A percentile compares a stretch with the other conserved stretches of the same genome.
phyloP scores from a whole-genome alignment of 2,888 invertebrate genomes.

The Acanthosoma haemorrhoidale region DNA sequence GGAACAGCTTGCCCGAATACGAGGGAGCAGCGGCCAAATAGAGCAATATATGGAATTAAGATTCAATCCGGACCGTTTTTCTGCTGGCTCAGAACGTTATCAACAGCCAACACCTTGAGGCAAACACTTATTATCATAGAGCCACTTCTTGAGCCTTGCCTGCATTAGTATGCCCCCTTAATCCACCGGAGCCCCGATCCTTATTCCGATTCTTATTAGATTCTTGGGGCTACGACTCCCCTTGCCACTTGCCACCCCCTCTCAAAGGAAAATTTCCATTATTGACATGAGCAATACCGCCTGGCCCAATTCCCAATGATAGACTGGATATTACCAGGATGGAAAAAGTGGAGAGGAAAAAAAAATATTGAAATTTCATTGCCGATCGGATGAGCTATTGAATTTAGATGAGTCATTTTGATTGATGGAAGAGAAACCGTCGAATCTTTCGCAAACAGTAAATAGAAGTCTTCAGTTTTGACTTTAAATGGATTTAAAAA shows the following conservation, averaged over 20 bases:
- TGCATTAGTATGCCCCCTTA: neutral
- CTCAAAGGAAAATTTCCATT: slow-evolving; percentile 23
- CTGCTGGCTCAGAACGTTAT: neutral
- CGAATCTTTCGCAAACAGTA: too few species aligned
- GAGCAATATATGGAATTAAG: slow-evolving; percentile 12
- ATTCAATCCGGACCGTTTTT: slow-evolving; percentile 3
- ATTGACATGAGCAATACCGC: slow-evolving; percentile 8
- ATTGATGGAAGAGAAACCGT: neutral
- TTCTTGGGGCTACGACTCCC: neutral
- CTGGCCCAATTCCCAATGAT: neutral
- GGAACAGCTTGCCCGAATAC: neutral
- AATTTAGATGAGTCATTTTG: slow-evolving; percentile 10
- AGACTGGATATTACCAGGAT: neutral
- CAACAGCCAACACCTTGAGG: neutral
- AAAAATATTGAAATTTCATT: neutral
- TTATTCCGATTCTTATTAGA: slow-evolving; percentile 23
- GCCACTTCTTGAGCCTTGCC: too few species aligned
- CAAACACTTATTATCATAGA: neutral
- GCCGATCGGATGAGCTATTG: neutral
- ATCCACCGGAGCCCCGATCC: neutral
- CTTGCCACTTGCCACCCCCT: neutral
- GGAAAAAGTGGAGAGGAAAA: neutral
- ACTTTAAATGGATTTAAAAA: too few species aligned
- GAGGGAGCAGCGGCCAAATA: neutral
- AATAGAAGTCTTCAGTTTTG: too few species aligned